Evolutionary conservation across 2,113 vertebrate genomes (phyloP).

Genomic region (Ceratotherium simum): DNA sequence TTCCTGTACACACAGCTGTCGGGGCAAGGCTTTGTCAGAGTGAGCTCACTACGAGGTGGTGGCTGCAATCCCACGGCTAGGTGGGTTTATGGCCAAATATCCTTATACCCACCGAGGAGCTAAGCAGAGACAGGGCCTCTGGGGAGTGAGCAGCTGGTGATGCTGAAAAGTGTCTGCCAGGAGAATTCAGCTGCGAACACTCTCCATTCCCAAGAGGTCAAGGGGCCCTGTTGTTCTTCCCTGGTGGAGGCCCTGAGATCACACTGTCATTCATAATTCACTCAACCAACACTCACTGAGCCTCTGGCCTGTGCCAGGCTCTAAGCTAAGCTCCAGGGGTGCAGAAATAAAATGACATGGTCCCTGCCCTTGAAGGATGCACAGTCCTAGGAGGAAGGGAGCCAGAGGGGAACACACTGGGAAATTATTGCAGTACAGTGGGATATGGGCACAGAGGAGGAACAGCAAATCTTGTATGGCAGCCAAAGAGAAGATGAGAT

Average conservation of each 20-base stretch:
- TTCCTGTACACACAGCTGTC: not conserved
- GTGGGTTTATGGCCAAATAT: conserved; percentile 58
- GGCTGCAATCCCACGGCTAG: conserved; percentile 14
- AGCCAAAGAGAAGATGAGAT: not conserved
- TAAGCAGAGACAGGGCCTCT: conserved; percentile 59
- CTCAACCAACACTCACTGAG: conserved; percentile 67
- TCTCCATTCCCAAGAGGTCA: conserved; percentile 77
- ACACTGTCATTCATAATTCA: conserved; percentile 78
- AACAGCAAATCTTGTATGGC: not conserved
- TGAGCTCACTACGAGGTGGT: not conserved
- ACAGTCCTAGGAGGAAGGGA: not conserved
- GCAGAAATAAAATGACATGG: conserved; percentile 21
- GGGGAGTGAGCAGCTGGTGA: conserved; percentile 72
- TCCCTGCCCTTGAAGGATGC: conserved; percentile 11
- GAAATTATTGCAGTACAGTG: not conserved
- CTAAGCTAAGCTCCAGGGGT: conserved; percentile 50
- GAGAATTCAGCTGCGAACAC: conserved; percentile 74
- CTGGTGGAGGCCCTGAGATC: conserved; percentile 66
- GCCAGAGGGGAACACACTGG: not conserved
- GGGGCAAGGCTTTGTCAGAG: not conserved
- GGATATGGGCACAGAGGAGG: not conserved
- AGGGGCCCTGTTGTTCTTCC: conserved; percentile 50
- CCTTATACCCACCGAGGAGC: conserved; percentile 1
- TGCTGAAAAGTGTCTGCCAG: conserved; percentile 71
- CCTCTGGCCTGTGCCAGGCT: conserved; percentile 26